These are phyloP conservation scores for Amazona vittata DNA, from an alignment of 2,113 vertebrate genomes.

Conservation along the genomic window DNA sequence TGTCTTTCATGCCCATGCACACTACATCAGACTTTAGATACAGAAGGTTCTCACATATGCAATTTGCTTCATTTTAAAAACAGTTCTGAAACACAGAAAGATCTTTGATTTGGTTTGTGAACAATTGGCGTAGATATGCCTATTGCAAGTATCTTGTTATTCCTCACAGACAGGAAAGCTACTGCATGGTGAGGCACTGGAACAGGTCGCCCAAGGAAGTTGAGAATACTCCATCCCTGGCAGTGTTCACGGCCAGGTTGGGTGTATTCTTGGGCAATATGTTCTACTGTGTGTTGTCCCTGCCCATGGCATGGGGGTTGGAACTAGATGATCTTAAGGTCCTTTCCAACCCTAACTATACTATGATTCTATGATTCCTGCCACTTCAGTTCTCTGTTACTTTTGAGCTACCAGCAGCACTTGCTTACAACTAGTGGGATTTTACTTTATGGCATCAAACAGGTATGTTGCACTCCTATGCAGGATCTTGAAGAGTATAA, in stretches of 20 bases:
- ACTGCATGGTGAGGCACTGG: neutral
- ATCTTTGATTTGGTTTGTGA: slow-evolving; percentile 22
- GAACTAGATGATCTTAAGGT: too few species aligned
- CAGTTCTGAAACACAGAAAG: slow-evolving; percentile 20
- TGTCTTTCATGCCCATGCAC: neutral
- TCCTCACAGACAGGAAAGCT: neutral
- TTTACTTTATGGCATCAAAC: neutral
- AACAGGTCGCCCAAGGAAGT: too few species aligned
- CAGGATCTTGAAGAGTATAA: neutral
- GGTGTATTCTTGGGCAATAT: too few species aligned
- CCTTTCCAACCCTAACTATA: too few species aligned
- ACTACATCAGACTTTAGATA: slow-evolving; percentile 24
- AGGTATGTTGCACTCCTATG: neutral
- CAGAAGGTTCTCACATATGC: neutral
- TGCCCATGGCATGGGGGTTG: too few species aligned
- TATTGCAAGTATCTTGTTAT: neutral
- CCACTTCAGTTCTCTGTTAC: neutral
- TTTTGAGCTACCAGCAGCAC: neutral
- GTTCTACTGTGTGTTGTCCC: too few species aligned
- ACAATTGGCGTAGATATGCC: neutral
- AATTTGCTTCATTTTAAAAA: slow-evolving; percentile 15
- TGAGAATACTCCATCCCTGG: too few species aligned
- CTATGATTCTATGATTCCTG: neutral
- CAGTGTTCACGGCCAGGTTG: too few species aligned
- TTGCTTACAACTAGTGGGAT: neutral